Percentiles rank a stretch among this genome's conserved stretches.
These are phyloP conservation scores for Polyodon spathula DNA, from an alignment of 2,113 vertebrate genomes.

Conservation along the genomic window DNA sequence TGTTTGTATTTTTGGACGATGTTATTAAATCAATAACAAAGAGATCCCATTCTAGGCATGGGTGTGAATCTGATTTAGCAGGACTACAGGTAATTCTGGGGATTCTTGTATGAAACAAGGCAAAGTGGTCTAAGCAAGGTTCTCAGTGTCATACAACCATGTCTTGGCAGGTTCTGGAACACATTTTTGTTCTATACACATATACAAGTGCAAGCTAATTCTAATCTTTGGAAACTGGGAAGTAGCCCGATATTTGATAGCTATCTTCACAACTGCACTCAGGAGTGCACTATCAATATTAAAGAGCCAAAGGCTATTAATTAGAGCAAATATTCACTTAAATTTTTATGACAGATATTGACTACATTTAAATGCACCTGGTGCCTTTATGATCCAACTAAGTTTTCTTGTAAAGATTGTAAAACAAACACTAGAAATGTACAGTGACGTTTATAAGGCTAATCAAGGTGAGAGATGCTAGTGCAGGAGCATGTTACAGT, in stretches of 20 bases:
- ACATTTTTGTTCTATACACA: conserved; percentile 15
- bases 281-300: conserved; percentile 32
- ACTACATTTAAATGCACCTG: conserved; percentile 26
- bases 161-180: conserved; percentile 36
- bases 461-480: not conserved
- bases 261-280: conserved; percentile 27
- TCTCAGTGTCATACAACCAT: conserved; percentile 38
- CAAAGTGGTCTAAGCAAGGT: conserved; percentile 45
- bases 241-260: conserved; percentile 9
- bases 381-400: conserved; percentile 20
- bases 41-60: conserved; percentile 10
- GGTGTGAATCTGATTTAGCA: conserved; percentile 37
- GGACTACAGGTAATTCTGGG: conserved; percentile 52
- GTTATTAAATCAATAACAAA: no score
- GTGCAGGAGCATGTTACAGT: not conserved
- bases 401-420: conserved; percentile 28
- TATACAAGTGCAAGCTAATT: conserved; percentile 11
- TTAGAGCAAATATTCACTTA: conserved; percentile 60
- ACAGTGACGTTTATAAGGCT: not conserved
- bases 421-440: conserved; percentile 26
- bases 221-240: not conserved
- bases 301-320: conserved; percentile 53
- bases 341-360: conserved; percentile 47
- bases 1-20: no score
- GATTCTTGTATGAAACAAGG: conserved; percentile 49